Conservation (phyloP, 2,888 invertebrate genomes). For the Myopa tessellatipennis region DNA sequence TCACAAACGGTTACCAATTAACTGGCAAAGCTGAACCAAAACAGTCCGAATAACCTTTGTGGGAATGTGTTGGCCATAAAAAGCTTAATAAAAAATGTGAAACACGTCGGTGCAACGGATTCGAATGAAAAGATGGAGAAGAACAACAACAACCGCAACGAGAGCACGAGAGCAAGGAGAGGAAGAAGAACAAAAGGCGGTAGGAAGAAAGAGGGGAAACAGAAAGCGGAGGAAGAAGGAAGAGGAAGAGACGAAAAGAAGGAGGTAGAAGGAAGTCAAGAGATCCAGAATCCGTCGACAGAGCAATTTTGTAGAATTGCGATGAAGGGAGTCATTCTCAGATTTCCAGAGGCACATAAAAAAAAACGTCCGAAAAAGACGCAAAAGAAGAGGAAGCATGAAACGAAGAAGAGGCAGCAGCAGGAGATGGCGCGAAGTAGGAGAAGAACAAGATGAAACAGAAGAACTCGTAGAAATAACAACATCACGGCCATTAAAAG, state of each 20-base stretch:
- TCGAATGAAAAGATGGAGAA: constrained; percentile 19
- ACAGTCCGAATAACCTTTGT: background rate
- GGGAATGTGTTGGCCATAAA: constrained; percentile 13
- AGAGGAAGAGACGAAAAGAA: constrained; percentile 38
- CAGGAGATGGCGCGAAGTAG: too few species aligned
- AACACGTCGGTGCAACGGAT: constrained; percentile 56
- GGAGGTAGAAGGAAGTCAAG: constrained; percentile 17
- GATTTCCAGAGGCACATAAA: constrained; percentile 38
- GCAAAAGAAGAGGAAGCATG: too few species aligned
- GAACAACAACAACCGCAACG: constrained; percentile 19
- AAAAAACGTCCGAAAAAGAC: too few species aligned
- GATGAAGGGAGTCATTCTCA: constrained; percentile 45
- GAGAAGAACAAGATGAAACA: too few species aligned
- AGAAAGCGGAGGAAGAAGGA: constrained; percentile 32
- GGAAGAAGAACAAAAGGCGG: background rate
- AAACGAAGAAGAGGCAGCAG: too few species aligned
- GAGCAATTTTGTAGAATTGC: constrained; percentile 64
- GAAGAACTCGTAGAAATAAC: too few species aligned
- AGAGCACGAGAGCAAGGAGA: background rate
- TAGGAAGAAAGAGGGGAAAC: constrained; percentile 17
- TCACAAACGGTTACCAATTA: constrained; percentile 13
- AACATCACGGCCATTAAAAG: too few species aligned
- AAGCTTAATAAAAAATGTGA: constrained; percentile 61
- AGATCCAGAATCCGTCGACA: constrained; percentile 46
- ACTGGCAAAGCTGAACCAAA: background rate